phyloP scores from a whole-genome alignment of 1,140 invertebrate species.

The Subanguina moxae region DNA sequence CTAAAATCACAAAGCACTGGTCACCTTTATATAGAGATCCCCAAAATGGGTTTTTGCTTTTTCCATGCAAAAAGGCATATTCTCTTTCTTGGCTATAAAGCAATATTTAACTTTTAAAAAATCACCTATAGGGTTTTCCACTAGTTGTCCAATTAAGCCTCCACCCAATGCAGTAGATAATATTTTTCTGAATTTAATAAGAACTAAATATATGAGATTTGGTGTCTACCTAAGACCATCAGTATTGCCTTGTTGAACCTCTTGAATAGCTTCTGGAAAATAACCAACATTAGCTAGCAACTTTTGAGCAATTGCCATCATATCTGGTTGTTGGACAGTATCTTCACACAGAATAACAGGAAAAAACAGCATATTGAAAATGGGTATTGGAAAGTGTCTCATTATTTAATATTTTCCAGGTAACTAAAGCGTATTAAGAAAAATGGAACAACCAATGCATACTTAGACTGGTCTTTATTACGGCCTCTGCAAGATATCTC shows the following conservation, averaged over 20 bases:
- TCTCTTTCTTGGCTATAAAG: too few relatives aligned
- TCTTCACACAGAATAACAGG: neutral
- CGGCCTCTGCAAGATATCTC: neutral
- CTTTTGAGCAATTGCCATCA: neutral
- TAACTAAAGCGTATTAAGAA: neutral
- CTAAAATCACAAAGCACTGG: too few relatives aligned
- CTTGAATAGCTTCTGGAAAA: neutral
- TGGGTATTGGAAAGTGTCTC: neutral
- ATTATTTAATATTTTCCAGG: neutral
- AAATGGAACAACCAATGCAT: neutral
- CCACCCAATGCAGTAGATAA: neutral
- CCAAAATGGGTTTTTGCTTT: too few relatives aligned
- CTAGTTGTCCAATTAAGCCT: neutral
- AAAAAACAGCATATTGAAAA: neutral
- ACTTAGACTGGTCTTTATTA: neutral
- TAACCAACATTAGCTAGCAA: neutral
- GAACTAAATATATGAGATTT: neutral
- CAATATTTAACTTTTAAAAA: neutral
- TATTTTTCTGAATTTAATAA: neutral
- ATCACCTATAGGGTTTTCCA: neutral
- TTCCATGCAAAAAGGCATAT: neutral
- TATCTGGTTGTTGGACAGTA: neutral
- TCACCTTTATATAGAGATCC: too few relatives aligned
- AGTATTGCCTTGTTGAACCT: neutral
- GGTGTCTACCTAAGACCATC: slow-evolving; percentile 1